phyloP scores from a whole-genome alignment of 2,113 vertebrate genomes.

The Osmerus mordax region DNA sequence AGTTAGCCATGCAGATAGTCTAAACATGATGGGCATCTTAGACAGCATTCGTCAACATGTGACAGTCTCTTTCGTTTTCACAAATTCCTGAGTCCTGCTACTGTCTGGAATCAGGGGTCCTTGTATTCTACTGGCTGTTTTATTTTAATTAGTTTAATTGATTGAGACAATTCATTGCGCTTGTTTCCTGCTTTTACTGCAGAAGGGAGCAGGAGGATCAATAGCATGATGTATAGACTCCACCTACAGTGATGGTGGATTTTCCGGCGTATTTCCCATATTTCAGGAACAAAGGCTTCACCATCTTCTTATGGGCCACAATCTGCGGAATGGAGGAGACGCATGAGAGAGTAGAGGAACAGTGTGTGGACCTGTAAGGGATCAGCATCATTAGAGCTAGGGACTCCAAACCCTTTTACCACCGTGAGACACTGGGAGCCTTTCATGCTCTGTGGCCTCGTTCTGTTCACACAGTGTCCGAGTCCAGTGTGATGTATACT shows the following conservation, averaged over 20 bases:
- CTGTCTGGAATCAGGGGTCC: neutral
- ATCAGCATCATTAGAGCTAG: neutral
- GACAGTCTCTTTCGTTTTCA: neutral
- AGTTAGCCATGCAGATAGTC: neutral
- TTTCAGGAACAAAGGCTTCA: conserved; percentile 84
- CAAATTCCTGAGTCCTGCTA: neutral
- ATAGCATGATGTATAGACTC: neutral
- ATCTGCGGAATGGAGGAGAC: conserved; percentile 73
- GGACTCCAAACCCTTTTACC: neutral
- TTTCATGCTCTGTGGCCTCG: too few relatives aligned
- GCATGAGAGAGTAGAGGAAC: neutral
- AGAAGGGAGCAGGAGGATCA: conserved; percentile 2
- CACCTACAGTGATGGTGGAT: conserved; percentile 88
- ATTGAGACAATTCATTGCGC: neutral
- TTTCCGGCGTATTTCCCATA: conserved; percentile 90
- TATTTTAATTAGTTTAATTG: neutral
- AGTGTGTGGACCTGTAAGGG: neutral
- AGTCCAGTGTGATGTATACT: too few relatives aligned
- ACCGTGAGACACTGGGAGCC: too few relatives aligned
- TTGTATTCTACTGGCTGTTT: neutral
- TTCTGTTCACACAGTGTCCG: too few relatives aligned
- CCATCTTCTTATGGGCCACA: conserved; percentile 91
- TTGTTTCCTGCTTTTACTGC: neutral
- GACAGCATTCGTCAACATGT: neutral
- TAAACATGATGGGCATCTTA: neutral